Percentiles rank a stretch among this genome's conserved stretches.
These are phyloP conservation scores for Eulemur rubriventer DNA, from an alignment of 2,797 vertebrate genomes.

Conservation along the genomic window DNA sequence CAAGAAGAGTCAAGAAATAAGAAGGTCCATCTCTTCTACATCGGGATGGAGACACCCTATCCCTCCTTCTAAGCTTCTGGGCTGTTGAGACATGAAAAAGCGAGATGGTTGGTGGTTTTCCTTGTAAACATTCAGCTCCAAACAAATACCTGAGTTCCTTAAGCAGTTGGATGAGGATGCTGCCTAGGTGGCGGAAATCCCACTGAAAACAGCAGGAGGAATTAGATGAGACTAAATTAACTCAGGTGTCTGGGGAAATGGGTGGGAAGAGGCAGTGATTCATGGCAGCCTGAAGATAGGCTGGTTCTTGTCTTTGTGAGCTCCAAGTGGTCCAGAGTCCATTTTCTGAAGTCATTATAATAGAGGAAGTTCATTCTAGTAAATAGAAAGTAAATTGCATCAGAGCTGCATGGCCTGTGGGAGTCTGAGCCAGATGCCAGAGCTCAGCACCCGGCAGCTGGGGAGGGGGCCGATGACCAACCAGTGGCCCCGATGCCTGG, in stretches of 20 bases:
- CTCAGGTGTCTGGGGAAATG: slow-evolving; percentile 73
- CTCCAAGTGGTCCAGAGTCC: slow-evolving; percentile 65
- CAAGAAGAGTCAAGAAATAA: slow-evolving; percentile 1
- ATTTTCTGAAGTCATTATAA: slow-evolving; percentile 70
- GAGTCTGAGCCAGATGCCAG: slow-evolving; percentile 18
- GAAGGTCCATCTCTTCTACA: background rate
- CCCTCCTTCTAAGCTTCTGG: background rate
- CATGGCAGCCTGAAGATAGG: slow-evolving; percentile 75
- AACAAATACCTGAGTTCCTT: slow-evolving; percentile 50
- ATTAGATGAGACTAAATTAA: slow-evolving; percentile 78
- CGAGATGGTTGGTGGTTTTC: slow-evolving; percentile 65
- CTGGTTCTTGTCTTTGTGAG: slow-evolving; percentile 61
- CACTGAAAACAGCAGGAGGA: slow-evolving; percentile 76
- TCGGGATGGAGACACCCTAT: background rate
- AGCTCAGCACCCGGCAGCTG: background rate
- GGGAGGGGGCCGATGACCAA: background rate
- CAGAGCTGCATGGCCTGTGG: background rate
- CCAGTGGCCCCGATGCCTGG: background rate
- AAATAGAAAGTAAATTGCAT: slow-evolving; percentile 68
- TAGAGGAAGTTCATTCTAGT: slow-evolving; percentile 75
- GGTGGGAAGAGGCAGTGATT: slow-evolving; percentile 81
- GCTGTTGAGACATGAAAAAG: slow-evolving; percentile 34
- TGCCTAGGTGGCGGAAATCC: slow-evolving; percentile 65
- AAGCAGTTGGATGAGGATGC: background rate
- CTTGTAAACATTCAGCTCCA: slow-evolving; percentile 59